Percentiles rank a stretch among this genome's conserved stretches.
phyloP scores from a whole-genome alignment of 1,140 invertebrate genomes.

The Globodera ellingtonae region DNA sequence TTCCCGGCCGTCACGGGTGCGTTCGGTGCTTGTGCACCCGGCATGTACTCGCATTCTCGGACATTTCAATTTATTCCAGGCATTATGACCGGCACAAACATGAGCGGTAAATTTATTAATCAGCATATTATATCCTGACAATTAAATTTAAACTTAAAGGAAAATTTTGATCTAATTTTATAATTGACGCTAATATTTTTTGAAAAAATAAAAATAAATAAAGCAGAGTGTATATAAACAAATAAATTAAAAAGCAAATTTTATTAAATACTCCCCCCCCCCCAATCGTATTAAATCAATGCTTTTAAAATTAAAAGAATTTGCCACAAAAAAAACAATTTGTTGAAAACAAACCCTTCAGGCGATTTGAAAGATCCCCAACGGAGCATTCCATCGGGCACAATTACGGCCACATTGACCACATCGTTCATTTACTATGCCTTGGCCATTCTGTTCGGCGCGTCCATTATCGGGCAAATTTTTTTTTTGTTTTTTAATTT shows the following conservation, averaged over 20 bases:
- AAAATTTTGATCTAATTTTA: no score
- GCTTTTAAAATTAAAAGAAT: no score
- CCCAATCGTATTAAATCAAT: neutral
- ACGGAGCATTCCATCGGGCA: constrained; percentile 88
- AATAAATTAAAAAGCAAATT: no score
- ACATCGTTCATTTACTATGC: constrained; percentile 91
- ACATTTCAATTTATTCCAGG: constrained; percentile 23
- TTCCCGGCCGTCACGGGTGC: constrained; percentile 89
- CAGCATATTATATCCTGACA: no score
- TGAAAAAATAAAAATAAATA: no score
- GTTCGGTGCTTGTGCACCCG: constrained; percentile 1
- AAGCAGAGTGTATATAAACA: no score
- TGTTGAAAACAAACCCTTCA: constrained; percentile 58
- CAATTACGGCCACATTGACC: constrained; percentile 92
- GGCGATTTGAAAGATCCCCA: constrained; percentile 87
- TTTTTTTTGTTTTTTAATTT: neutral
- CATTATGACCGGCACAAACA: constrained; percentile 62
- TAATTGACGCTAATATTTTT: no score
- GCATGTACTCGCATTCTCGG: constrained; percentile 11
- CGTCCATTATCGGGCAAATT: constrained; percentile 81
- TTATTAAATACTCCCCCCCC: no score
- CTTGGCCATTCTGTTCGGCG: constrained; percentile 87
- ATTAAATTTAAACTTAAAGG: no score
- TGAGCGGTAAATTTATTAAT: constrained; percentile 50
- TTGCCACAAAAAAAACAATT: no score